Evolutionary conservation across 1,140 invertebrate species (phyloP).

Genomic region (Aphelenchoides avenae): DNA sequence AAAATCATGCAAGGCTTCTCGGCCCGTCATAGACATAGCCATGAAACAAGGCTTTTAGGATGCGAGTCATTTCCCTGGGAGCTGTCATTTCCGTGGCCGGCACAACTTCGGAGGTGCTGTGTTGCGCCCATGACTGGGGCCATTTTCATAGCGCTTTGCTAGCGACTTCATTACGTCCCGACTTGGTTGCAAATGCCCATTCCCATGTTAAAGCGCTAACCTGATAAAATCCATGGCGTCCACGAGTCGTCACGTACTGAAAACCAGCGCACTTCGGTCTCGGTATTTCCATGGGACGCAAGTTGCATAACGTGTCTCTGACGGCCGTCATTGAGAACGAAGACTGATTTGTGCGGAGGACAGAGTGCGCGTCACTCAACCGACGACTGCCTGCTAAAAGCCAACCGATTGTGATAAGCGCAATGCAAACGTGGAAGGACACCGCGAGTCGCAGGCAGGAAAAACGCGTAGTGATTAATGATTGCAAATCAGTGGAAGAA

Average conservation of each 20-base stretch:
- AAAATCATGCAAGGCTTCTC: too few relatives aligned
- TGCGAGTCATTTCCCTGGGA: not conserved
- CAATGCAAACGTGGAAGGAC: too few relatives aligned
- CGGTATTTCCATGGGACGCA: slow-evolving; percentile 49
- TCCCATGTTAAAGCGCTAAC: slow-evolving; percentile 15
- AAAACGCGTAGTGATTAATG: too few relatives aligned
- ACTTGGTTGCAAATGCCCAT: slow-evolving; percentile 26
- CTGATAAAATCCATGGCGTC: slow-evolving; percentile 53
- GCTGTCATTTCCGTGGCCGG: not conserved
- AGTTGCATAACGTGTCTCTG: slow-evolving; percentile 12
- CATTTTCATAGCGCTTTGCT: slow-evolving; percentile 8
- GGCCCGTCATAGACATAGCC: too few relatives aligned
- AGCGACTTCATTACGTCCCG: slow-evolving; percentile 2
- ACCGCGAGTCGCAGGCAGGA: too few relatives aligned
- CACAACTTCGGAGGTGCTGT: slow-evolving; percentile 1
- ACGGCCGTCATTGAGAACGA: too few relatives aligned
- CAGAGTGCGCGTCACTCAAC: too few relatives aligned
- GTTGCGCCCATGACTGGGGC: slow-evolving; percentile 1
- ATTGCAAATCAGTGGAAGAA: too few relatives aligned
- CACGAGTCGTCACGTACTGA: slow-evolving; percentile 50
- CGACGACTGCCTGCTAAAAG: too few relatives aligned
- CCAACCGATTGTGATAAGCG: too few relatives aligned
- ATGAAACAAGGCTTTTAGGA: not conserved
- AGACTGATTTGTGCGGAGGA: too few relatives aligned
- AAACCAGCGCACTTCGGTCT: slow-evolving; percentile 51